Conservation (phyloP, 1,140 invertebrate genomes). For the Trichogramma pretiosum region DNA sequence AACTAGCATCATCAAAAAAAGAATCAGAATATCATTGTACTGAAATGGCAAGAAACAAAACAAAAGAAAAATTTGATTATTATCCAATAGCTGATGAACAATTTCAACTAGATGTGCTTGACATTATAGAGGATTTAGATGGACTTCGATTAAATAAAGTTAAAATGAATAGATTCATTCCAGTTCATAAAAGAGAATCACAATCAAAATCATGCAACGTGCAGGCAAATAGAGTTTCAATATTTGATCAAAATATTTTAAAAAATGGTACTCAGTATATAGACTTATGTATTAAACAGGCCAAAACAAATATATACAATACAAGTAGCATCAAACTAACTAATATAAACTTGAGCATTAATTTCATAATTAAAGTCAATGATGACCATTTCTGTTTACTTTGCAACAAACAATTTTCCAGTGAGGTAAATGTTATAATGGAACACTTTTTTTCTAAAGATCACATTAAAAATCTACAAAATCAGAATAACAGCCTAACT, state of each 20-base stretch:
- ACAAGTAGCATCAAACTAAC: not conserved
- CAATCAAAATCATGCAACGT: not conserved
- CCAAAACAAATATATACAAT: conserved; percentile 6
- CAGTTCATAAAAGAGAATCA: not conserved
- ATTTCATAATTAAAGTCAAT: not conserved
- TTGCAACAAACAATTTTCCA: conserved; percentile 8
- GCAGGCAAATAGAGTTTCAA: not conserved
- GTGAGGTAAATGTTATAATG: conserved; percentile 7
- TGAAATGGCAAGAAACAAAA: too few species aligned
- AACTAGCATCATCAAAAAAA: too few species aligned
- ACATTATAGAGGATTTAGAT: not conserved
- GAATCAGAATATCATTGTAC: too few species aligned
- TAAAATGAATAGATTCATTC: not conserved
- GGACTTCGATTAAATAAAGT: not conserved
- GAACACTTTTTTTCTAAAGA: conserved; percentile 10
- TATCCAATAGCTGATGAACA: too few species aligned
- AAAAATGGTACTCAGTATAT: not conserved
- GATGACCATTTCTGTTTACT: conserved; percentile 6
- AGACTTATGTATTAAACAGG: not conserved
- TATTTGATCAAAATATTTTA: not conserved
- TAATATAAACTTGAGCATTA: not conserved
- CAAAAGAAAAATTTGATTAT: too few species aligned
- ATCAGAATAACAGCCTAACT: not conserved
- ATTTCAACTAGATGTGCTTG: too few species aligned
- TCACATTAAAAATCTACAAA: conserved; percentile 9